Percentiles rank a stretch among this genome's conserved stretches.
Evolutionary conservation across 53 echinoderm and acorn worm genomes (phyloP).

Genomic region (Henricia sp.): DNA sequence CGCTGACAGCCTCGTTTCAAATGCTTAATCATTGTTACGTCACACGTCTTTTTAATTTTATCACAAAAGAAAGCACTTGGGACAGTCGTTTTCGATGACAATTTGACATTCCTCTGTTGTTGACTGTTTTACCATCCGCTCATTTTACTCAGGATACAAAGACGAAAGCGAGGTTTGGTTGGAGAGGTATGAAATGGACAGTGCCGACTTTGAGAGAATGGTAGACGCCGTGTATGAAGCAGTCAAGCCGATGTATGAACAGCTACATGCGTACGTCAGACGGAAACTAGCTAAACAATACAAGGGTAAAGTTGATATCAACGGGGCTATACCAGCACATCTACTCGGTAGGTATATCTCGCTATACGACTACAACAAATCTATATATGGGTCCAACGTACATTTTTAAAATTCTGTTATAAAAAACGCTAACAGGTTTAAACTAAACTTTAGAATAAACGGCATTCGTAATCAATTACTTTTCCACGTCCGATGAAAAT

Average conservation of each 20-base stretch:
- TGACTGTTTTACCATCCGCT: not conserved
- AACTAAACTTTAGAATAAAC: no score
- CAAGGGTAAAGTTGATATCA: slow-evolving; percentile 55
- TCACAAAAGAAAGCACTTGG: no score
- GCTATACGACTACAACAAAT: no score
- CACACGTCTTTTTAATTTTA: no score
- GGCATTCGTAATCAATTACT: no score
- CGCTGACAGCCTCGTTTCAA: no score
- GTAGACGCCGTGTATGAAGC: slow-evolving; percentile 59
- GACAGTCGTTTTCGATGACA: not conserved
- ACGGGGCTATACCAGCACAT: slow-evolving; percentile 81
- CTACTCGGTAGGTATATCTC: slow-evolving; percentile 79
- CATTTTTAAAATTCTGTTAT: no score
- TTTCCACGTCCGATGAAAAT: no score
- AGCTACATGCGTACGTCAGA: slow-evolving; percentile 76
- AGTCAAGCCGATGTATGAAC: slow-evolving; percentile 71
- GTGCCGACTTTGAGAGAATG: slow-evolving; percentile 53
- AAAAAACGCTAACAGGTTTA: no score
- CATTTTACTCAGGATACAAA: slow-evolving; percentile 51
- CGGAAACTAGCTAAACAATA: slow-evolving; percentile 62
- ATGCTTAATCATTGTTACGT: no score
- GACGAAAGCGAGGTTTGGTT: slow-evolving; percentile 63
- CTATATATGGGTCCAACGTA: no score
- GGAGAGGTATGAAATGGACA: slow-evolving; percentile 69
- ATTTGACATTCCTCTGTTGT: not conserved